phyloP scores from a whole-genome alignment of 64 coral and sea anemone genomes.

The Pachyseris speciosa region DNA sequence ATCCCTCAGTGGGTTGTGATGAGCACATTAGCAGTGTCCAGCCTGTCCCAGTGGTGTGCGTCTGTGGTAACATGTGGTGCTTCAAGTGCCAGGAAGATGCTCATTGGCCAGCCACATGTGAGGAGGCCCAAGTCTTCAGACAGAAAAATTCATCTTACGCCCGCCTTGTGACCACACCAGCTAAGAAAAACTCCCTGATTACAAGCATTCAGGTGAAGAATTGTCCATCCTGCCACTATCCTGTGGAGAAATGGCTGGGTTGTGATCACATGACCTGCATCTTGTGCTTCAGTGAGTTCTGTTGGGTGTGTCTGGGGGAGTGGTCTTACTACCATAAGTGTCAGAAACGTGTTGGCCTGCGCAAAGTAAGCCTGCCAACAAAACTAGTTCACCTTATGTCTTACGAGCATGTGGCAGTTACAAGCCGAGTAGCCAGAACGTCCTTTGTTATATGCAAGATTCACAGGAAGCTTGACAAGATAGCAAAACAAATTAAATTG shows the following conservation, averaged over 20 bases:
- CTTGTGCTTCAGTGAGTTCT: slow-evolving; percentile 70
- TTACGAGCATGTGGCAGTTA: slow-evolving; percentile 59
- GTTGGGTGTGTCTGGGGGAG: slow-evolving; percentile 61
- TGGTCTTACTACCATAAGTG: slow-evolving; percentile 10
- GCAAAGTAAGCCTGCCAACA: slow-evolving; percentile 43
- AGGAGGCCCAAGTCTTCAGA: slow-evolving; percentile 63
- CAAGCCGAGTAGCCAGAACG: slow-evolving; percentile 56
- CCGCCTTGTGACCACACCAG: slow-evolving; percentile 31
- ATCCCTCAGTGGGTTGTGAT: background rate
- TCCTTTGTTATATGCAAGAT: slow-evolving; percentile 15
- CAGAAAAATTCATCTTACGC: slow-evolving; percentile 48
- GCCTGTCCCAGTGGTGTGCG: slow-evolving; percentile 69
- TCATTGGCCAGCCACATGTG: slow-evolving; percentile 85
- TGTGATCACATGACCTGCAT: slow-evolving; percentile 65
- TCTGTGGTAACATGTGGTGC: slow-evolving; percentile 75
- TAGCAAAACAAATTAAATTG: slow-evolving; percentile 15
- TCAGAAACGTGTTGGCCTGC: background rate
- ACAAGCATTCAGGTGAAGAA: slow-evolving; percentile 67
- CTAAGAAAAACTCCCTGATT: slow-evolving; percentile 10
- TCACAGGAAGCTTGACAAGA: slow-evolving; percentile 33
- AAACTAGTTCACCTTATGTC: slow-evolving; percentile 18
- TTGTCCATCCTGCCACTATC: slow-evolving; percentile 75
- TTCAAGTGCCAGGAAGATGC: slow-evolving; percentile 76
- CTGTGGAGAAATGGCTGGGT: slow-evolving; percentile 70
- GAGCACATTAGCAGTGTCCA: background rate